A percentile compares a stretch with the other conserved stretches of the same genome.
phyloP scores from a whole-genome alignment of 2,797 vertebrate genomes.

The Heteromormyrus szaboi region DNA sequence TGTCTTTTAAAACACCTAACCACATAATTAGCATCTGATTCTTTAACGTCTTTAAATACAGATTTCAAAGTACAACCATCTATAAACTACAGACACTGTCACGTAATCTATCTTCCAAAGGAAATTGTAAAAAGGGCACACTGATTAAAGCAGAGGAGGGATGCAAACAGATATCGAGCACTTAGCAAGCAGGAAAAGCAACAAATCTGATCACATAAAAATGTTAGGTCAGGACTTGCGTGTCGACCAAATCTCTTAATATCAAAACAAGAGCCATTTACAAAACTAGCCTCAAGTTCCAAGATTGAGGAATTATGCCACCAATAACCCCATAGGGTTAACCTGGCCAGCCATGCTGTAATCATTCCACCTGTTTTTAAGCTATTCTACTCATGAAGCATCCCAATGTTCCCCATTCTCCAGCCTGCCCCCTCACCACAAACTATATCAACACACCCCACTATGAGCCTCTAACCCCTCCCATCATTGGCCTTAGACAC shows the following conservation, averaged over 20 bases:
- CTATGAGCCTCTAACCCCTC: background rate
- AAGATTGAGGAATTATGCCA: constrained; percentile 18
- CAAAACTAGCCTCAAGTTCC: constrained; percentile 47
- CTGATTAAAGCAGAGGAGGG: constrained; percentile 68
- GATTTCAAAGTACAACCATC: constrained; percentile 75
- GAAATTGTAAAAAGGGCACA: constrained; percentile 39
- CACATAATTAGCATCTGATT: constrained; percentile 68
- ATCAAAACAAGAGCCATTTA: constrained; percentile 43
- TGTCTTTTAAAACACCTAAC: constrained; percentile 61
- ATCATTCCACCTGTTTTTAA: constrained; percentile 2
- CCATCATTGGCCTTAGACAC: constrained; percentile 16
- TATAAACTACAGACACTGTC: constrained; percentile 84
- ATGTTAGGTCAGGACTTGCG: constrained; percentile 46
- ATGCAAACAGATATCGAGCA: constrained; percentile 56
- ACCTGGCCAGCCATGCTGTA: constrained; percentile 32
- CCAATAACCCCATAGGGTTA: constrained; percentile 22
- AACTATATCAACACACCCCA: background rate
- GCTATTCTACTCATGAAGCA: constrained; percentile 10
- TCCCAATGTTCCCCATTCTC: constrained; percentile 6
- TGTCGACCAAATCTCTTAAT: constrained; percentile 32
- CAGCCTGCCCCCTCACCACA: background rate
- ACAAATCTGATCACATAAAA: constrained; percentile 34
- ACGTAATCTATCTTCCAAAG: constrained; percentile 75
- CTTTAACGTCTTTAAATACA: constrained; percentile 46
- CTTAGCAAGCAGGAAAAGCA: constrained; percentile 52